phyloP scores from a whole-genome alignment of 2,113 vertebrate genomes.

The Eidolon helvum region DNA sequence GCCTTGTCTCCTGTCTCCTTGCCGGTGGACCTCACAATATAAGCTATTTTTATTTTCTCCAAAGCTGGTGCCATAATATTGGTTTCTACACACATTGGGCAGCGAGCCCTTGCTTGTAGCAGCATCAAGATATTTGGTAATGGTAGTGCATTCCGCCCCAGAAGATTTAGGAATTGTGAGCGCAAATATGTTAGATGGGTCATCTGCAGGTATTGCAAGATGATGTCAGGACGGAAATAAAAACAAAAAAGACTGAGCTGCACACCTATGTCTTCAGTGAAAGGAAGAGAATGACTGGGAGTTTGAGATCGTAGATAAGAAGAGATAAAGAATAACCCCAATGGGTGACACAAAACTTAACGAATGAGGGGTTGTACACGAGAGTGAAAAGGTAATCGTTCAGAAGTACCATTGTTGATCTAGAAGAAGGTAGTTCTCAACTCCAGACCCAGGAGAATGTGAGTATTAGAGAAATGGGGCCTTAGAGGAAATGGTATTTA shows the following conservation, averaged over 20 bases:
- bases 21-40: background rate
- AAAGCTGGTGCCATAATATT: background rate
- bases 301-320: background rate
- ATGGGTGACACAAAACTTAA: background rate
- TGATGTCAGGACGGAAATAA: background rate
- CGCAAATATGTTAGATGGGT: background rate
- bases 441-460: background rate
- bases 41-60: background rate
- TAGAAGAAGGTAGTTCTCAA: conserved; percentile 5
- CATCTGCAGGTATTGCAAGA: background rate
- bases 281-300: background rate
- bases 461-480: background rate
- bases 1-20: background rate
- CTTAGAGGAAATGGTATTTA: conserved; percentile 28
- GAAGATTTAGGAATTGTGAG: background rate
- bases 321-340: background rate
- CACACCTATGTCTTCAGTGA: background rate
- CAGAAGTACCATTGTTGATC: background rate
- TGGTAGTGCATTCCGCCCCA: background rate
- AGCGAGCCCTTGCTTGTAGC: background rate
- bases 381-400: background rate
- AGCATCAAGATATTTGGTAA: background rate
- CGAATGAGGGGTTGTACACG: background rate
- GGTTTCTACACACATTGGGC: background rate
- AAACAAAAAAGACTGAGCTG: background rate